Evolutionary conservation across 2,797 vertebrate genomes (phyloP).

Genomic region (Pipistrellus pygmaeus): DNA sequence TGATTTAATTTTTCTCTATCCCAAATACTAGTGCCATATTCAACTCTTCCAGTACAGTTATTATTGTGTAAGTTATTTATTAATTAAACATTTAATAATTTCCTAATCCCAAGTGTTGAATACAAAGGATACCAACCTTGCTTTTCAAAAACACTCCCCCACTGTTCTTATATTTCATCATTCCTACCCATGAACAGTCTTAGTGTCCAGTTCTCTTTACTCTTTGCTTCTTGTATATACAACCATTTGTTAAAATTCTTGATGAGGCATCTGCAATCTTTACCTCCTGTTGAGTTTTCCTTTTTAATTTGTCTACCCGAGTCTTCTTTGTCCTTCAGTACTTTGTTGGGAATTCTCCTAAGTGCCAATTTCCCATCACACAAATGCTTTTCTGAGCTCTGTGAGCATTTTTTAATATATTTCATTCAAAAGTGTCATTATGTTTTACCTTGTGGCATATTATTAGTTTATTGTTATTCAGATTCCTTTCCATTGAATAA

Average conservation of each 20-base stretch:
- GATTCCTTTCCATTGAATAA: conserved; percentile 36
- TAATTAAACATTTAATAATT: not conserved
- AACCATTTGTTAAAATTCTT: not conserved
- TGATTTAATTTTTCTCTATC: not conserved
- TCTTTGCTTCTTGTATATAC: not conserved
- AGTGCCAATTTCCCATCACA: not conserved
- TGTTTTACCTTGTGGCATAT: conserved; percentile 24
- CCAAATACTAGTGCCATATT: not conserved
- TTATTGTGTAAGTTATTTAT: not conserved
- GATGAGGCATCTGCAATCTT: not conserved
- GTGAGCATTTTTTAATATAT: not conserved
- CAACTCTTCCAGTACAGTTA: not conserved
- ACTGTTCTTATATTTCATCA: not conserved
- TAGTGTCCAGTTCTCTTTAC: not conserved
- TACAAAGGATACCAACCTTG: not conserved
- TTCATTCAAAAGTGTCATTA: not conserved
- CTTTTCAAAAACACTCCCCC: conserved; percentile 1
- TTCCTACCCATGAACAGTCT: not conserved
- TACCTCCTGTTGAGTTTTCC: not conserved
- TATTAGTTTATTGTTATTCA: conserved; percentile 68
- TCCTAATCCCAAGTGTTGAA: not conserved
- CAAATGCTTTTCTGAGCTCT: not conserved
- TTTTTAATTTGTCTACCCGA: not conserved
- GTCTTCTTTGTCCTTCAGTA: not conserved
- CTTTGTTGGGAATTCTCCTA: not conserved